These are phyloP conservation scores for Galerucella nymphaeae DNA, from an alignment of 2,888 invertebrate genomes.

Conservation along the genomic window DNA sequence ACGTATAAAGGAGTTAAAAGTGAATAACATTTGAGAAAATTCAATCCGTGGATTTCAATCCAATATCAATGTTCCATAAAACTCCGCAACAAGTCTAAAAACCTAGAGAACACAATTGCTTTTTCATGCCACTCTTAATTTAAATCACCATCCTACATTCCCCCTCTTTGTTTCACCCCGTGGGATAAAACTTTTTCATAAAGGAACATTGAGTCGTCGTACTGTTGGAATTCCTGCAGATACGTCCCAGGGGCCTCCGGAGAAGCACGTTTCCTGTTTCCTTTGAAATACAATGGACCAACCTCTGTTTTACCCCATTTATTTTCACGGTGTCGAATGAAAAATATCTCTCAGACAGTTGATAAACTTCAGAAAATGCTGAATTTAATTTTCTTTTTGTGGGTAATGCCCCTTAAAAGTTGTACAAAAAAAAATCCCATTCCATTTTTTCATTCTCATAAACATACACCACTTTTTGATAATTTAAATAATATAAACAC, in stretches of 20 bases:
- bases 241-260: constrained; percentile 26
- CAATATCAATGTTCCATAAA: too few species aligned
- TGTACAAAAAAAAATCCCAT: too few species aligned
- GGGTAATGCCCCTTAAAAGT: not conserved
- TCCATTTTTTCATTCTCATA: too few species aligned
- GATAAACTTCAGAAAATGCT: constrained; percentile 34
- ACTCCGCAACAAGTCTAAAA: too few species aligned
- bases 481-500: too few species aligned
- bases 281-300: constrained; percentile 47
- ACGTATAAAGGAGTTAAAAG: too few species aligned
- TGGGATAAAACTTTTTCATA: constrained; percentile 30
- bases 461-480: too few species aligned
- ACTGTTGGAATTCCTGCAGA: constrained; percentile 35
- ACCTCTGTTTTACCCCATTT: constrained; percentile 49
- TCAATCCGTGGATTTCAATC: too few species aligned
- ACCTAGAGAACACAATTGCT: constrained; percentile 6
- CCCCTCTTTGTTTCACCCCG: constrained; percentile 7
- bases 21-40: too few species aligned
- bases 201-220: constrained; percentile 38
- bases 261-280: constrained; percentile 45
- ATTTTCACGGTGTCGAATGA: constrained; percentile 49
- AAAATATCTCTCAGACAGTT: constrained; percentile 53
- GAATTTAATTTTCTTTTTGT: constrained; percentile 33
- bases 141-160: constrained; percentile 19
- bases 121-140: constrained; percentile 27